Conservation (phyloP, 2,797 vertebrate genomes). For the Orientallactaga sibirica region DNA sequence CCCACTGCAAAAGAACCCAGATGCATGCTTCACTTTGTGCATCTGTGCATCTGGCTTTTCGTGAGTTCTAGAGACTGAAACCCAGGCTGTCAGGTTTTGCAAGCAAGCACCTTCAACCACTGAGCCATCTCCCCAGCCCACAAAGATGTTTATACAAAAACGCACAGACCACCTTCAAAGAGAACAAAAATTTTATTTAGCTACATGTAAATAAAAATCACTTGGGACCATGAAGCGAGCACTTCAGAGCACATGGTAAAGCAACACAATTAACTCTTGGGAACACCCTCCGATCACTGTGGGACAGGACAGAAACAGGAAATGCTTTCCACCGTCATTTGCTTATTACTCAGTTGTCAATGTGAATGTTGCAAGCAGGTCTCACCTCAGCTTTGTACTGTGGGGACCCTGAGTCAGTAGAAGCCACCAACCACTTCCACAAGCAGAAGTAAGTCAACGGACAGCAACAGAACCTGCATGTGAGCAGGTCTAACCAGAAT, state of each 20-base stretch:
- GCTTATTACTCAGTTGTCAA: background rate
- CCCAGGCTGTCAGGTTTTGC: no score
- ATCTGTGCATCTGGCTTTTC: no score
- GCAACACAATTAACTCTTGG: conserved; percentile 38
- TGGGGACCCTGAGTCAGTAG: background rate
- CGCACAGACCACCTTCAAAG: conserved; percentile 70
- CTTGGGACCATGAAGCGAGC: conserved; percentile 64
- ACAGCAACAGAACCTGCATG: background rate
- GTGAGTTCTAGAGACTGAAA: no score
- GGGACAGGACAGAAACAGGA: conserved; percentile 28
- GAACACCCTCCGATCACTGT: conserved; percentile 25
- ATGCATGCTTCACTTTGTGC: no score
- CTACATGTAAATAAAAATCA: conserved; percentile 75
- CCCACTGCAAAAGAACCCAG: no score
- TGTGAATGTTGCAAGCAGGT: conserved; percentile 13
- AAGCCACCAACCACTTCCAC: conserved; percentile 57
- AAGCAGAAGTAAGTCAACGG: conserved; percentile 5
- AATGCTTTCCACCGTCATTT: conserved; percentile 8
- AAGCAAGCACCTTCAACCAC: no score
- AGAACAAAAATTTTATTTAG: conserved; percentile 77
- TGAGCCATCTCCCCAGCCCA: no score
- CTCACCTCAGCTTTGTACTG: conserved; percentile 47
- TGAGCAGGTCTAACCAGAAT: background rate
- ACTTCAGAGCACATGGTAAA: conserved; percentile 47
- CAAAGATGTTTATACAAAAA: conserved; percentile 63